phyloP scores from a whole-genome alignment of 2,113 vertebrate species.

The Entelurus aequoreus region DNA sequence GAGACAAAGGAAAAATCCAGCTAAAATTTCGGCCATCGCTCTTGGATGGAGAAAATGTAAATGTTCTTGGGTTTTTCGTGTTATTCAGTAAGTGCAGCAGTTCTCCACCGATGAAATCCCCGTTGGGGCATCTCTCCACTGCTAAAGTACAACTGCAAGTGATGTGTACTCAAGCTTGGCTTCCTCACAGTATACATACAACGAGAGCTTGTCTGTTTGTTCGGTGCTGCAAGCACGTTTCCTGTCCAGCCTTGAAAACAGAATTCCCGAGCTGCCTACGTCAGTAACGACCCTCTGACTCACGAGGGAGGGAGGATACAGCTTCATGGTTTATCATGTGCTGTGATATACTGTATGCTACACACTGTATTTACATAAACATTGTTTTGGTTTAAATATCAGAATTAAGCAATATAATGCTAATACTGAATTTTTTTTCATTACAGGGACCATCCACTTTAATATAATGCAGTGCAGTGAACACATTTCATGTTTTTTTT shows the following conservation, averaged over 20 bases:
- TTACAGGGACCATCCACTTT: background rate
- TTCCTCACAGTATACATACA: slow-evolving; percentile 12
- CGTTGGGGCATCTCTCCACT: slow-evolving; percentile 32
- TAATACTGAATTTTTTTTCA: background rate
- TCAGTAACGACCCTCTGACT: slow-evolving; percentile 44
- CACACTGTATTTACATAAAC: background rate
- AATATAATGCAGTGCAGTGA: background rate
- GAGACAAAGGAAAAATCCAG: slow-evolving; percentile 50
- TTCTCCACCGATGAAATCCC: slow-evolving; percentile 17
- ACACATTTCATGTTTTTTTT: background rate
- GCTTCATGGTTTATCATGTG: background rate
- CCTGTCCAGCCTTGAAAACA: slow-evolving; percentile 48
- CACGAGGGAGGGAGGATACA: slow-evolving; percentile 13
- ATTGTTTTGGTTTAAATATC: background rate
- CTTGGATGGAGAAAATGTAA: background rate
- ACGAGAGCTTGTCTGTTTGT: slow-evolving; percentile 13
- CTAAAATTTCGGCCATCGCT: slow-evolving; percentile 39
- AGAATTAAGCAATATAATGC: background rate
- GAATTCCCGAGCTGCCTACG: slow-evolving; percentile 38
- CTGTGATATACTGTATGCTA: background rate
- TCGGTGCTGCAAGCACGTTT: slow-evolving; percentile 33
- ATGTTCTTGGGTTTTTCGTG: background rate
- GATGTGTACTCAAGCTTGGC: slow-evolving; percentile 10
- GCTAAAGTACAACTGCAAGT: slow-evolving; percentile 8
- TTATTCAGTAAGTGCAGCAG: background rate